A percentile compares a stretch with the other conserved stretches of the same genome.
phyloP scores from a whole-genome alignment of 2,888 invertebrate genomes.

The Drosophila infuscata region DNA sequence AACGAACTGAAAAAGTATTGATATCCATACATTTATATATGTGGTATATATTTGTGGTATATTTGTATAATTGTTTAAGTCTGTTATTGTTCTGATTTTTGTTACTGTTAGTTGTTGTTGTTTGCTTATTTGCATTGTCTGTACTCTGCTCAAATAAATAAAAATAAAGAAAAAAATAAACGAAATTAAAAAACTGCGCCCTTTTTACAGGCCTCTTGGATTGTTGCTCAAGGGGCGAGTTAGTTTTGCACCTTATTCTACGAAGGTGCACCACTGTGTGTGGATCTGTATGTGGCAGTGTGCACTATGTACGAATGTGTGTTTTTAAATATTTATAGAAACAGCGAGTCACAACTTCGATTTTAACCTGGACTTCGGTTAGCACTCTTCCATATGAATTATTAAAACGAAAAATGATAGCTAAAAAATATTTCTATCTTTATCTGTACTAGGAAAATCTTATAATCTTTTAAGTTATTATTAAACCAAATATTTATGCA shows the following conservation, averaged over 20 bases:
- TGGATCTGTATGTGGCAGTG: slow-evolving; percentile 2
- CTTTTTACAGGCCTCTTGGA: slow-evolving; percentile 18
- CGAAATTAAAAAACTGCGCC: not conserved
- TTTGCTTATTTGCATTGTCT: slow-evolving; percentile 39
- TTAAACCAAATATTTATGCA: not conserved
- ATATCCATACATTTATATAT: slow-evolving; percentile 42
- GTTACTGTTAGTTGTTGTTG: slow-evolving; percentile 26
- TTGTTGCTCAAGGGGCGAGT: slow-evolving; percentile 26
- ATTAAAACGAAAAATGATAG: not conserved
- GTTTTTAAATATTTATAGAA: slow-evolving; percentile 8
- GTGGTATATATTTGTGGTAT: slow-evolving; percentile 28
- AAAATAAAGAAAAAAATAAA: slow-evolving; percentile 1
- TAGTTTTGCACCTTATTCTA: slow-evolving; percentile 33
- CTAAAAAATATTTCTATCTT: not conserved
- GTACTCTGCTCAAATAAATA: slow-evolving; percentile 39
- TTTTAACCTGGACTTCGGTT: not conserved
- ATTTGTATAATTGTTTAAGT: slow-evolving; percentile 25
- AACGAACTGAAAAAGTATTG: slow-evolving; percentile 45
- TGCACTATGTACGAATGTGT: slow-evolving; percentile 4
- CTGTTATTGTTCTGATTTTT: slow-evolving; percentile 26
- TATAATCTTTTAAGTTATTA: not conserved
- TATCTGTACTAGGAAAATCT: not conserved
- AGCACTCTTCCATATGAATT: not conserved
- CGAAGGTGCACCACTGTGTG: slow-evolving; percentile 10
- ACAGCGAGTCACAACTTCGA: not conserved